phyloP scores from a whole-genome alignment of 1,140 invertebrate genomes.

The Caenorhabditis briggsae region DNA sequence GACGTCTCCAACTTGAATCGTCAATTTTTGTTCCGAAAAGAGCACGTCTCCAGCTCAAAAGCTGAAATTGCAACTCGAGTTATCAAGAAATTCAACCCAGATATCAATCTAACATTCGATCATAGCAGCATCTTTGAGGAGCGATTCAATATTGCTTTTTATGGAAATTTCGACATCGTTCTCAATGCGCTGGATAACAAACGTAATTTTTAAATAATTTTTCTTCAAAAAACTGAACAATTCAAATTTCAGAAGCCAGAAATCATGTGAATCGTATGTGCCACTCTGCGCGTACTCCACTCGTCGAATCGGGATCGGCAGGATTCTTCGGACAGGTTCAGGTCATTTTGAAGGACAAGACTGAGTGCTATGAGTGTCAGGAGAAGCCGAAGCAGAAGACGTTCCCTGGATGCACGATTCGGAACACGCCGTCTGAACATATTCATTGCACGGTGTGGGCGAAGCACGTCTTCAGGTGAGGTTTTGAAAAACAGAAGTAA shows the following conservation, averaged over 20 bases:
- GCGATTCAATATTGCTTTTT: slow-evolving; percentile 91
- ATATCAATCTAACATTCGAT: slow-evolving; percentile 88
- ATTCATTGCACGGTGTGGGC: slow-evolving; percentile 99
- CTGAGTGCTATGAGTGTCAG: slow-evolving; percentile 95
- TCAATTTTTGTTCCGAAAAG: slow-evolving; percentile 96
- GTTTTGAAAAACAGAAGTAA: slow-evolving; percentile 62
- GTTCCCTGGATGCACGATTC: slow-evolving; percentile 96
- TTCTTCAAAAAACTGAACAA: slow-evolving; percentile 39
- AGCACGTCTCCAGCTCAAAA: slow-evolving; percentile 98
- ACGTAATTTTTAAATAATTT: slow-evolving; percentile 74
- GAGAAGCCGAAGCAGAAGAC: slow-evolving; percentile 88
- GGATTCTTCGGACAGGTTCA: slow-evolving; percentile 92
- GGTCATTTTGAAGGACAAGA: slow-evolving; percentile 82
- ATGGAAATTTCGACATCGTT: slow-evolving; percentile 91
- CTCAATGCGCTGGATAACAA: slow-evolving; percentile 97
- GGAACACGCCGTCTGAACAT: slow-evolving; percentile 98
- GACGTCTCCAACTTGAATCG: slow-evolving; percentile 99
- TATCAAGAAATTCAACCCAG: slow-evolving; percentile 86
- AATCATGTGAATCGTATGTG: slow-evolving; percentile 99
- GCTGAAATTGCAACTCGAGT: slow-evolving; percentile 86
- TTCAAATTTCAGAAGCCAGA: slow-evolving; percentile 83
- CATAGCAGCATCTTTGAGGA: slow-evolving; percentile 93
- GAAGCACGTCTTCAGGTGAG: slow-evolving; percentile 97
- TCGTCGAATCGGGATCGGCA: slow-evolving; percentile 96
- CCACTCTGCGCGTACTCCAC: slow-evolving; percentile 90